Conservation (phyloP, 30 jellyfish, hydroid and myxozoan genomes). For the Aurelia coerulea region DNA sequence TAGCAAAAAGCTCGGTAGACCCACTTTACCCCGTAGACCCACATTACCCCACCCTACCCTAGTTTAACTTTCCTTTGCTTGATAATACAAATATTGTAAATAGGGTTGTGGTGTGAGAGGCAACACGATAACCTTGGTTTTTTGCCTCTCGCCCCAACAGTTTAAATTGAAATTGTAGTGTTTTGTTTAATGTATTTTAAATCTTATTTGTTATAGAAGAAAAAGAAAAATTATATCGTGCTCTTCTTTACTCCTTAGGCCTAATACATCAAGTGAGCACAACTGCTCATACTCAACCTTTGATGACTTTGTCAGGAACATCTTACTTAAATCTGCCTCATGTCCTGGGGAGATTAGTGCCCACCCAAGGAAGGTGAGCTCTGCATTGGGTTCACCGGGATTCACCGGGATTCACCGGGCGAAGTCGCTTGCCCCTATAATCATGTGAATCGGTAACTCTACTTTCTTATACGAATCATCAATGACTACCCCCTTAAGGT, state of each 20-base stretch:
- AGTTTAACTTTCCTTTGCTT: too few relatives aligned
- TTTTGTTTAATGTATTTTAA: too few relatives aligned
- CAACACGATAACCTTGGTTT: too few relatives aligned
- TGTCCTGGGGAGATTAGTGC: slow-evolving; percentile 56
- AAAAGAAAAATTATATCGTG: not conserved
- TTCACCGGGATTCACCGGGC: slow-evolving; percentile 40
- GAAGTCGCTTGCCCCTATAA: slow-evolving; percentile 52
- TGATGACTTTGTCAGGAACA: slow-evolving; percentile 21
- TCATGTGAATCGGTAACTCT: slow-evolving; percentile 59
- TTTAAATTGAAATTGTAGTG: too few relatives aligned
- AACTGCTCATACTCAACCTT: not conserved
- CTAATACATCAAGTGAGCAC: slow-evolving; percentile 44
- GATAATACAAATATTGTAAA: too few relatives aligned
- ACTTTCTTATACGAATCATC: slow-evolving; percentile 10
- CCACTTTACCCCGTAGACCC: too few relatives aligned
- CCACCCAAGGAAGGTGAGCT: slow-evolving; percentile 66
- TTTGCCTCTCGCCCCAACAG: too few relatives aligned
- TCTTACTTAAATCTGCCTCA: slow-evolving; percentile 25
- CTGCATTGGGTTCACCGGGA: slow-evolving; percentile 70
- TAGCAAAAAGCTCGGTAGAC: too few relatives aligned
- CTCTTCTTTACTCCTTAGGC: slow-evolving; percentile 2
- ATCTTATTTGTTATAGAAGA: too few relatives aligned
- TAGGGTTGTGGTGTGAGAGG: too few relatives aligned
- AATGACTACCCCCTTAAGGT: slow-evolving; percentile 2
- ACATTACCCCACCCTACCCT: too few relatives aligned